These are phyloP conservation scores for Cinara cedri DNA, from an alignment of 2,888 invertebrate genomes.

Conservation along the genomic window DNA sequence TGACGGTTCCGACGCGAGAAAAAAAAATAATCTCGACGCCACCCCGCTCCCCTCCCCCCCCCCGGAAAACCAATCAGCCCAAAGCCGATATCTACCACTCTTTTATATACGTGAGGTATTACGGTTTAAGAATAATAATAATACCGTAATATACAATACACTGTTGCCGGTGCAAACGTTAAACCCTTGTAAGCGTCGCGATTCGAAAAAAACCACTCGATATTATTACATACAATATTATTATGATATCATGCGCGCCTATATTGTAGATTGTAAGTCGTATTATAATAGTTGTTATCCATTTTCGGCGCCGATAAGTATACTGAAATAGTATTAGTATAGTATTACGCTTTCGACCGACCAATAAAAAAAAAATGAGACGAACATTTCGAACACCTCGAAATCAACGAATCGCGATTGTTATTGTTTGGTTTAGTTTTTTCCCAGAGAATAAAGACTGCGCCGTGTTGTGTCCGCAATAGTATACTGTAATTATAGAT, in stretches of 20 bases:
- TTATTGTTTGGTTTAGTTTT: no score
- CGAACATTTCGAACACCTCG: no score
- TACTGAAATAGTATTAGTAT: no score
- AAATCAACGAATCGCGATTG: no score
- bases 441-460: no score
- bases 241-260: background rate
- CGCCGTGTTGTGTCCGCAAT: no score
- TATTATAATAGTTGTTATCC: background rate
- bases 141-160: background rate
- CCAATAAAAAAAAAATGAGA: no score
- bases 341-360: no score
- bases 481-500: no score
- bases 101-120: background rate
- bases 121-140: conserved; percentile 12
- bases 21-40: conserved; percentile 1
- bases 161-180: background rate
- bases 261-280: background rate
- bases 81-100: conserved; percentile 25
- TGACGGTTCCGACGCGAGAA: background rate
- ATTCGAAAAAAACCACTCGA: conserved; percentile 7
- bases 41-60: no score
- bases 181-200: background rate
- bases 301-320: background rate
- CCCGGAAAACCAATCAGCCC: conserved; percentile 34
- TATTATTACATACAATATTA: background rate